Evolutionary conservation across 2,113 vertebrate genomes (phyloP).

Genomic region (Thunnus maccoyii): DNA sequence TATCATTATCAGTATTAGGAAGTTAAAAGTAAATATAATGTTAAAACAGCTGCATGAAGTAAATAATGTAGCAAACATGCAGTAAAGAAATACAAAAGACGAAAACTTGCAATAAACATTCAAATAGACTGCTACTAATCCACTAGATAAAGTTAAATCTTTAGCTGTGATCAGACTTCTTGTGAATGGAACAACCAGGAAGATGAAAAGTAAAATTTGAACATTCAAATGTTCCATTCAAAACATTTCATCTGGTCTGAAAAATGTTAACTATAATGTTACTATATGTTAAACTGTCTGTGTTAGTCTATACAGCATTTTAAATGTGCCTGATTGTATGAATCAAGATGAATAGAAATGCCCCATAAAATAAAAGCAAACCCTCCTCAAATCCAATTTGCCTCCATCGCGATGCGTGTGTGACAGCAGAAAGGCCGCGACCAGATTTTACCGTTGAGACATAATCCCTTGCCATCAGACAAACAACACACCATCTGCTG

Average conservation of each 20-base stretch:
- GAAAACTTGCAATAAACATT: too few relatives aligned
- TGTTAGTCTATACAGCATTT: slow-evolving; percentile 1
- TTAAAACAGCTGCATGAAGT: background rate
- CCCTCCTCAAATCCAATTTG: slow-evolving; percentile 51
- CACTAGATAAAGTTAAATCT: background rate
- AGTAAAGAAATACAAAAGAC: background rate
- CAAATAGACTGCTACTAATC: background rate
- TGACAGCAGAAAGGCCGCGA: slow-evolving; percentile 70
- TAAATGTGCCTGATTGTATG: background rate
- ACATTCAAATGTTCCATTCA: background rate
- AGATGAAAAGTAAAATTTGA: background rate
- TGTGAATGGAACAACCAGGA: background rate
- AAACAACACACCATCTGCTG: slow-evolving; percentile 86
- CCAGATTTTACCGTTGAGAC: slow-evolving; percentile 74
- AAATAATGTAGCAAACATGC: too few relatives aligned
- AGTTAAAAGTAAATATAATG: too few relatives aligned
- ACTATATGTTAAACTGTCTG: background rate
- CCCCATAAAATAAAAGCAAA: slow-evolving; percentile 47
- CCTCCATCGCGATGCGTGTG: slow-evolving; percentile 41
- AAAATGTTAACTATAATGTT: background rate
- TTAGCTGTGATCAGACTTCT: background rate
- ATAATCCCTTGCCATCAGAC: slow-evolving; percentile 81
- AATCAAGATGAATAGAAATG: slow-evolving; percentile 8
- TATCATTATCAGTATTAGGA: too few relatives aligned
- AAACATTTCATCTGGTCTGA: background rate